phyloP scores from a whole-genome alignment of 2,888 invertebrate genomes.

The Eubasilissa splendida region DNA sequence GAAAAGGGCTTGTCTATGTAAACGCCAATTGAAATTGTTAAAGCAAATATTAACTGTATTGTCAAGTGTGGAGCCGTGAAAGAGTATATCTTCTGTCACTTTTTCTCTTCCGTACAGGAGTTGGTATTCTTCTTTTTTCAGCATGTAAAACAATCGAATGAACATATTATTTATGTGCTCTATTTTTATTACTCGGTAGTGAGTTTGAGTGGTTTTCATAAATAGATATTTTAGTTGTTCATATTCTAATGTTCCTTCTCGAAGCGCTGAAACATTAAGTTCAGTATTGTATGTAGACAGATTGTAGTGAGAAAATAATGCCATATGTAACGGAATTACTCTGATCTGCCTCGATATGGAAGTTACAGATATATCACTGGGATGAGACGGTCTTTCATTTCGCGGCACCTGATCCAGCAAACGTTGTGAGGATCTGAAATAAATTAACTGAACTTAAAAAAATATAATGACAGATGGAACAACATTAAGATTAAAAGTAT shows the following conservation, averaged over 20 bases:
- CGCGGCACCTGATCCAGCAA: neutral
- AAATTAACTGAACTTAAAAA: neutral
- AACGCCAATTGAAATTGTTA: constrained; percentile 62
- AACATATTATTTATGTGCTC: constrained; percentile 55
- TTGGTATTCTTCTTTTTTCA: constrained; percentile 58
- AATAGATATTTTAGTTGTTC: constrained; percentile 33
- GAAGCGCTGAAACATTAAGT: neutral
- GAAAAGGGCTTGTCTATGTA: constrained; percentile 60
- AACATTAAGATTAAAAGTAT: too few species aligned
- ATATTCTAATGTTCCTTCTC: neutral
- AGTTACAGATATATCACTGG: neutral
- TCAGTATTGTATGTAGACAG: neutral
- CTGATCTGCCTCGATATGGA: neutral
- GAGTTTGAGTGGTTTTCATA: constrained; percentile 45
- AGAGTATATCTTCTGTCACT: constrained; percentile 58
- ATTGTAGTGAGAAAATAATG: neutral
- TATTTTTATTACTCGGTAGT: constrained; percentile 50
- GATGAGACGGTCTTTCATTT: neutral
- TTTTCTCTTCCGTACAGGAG: constrained; percentile 47
- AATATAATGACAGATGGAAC: too few species aligned
- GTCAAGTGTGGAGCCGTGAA: constrained; percentile 60
- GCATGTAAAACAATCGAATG: constrained; percentile 51
- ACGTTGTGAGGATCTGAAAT: neutral
- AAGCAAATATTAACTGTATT: constrained; percentile 60
- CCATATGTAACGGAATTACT: neutral